Base-by-base conservation (phyloP, 2,113 vertebrate species). In the Chaenocephalus aceratus region DNA sequence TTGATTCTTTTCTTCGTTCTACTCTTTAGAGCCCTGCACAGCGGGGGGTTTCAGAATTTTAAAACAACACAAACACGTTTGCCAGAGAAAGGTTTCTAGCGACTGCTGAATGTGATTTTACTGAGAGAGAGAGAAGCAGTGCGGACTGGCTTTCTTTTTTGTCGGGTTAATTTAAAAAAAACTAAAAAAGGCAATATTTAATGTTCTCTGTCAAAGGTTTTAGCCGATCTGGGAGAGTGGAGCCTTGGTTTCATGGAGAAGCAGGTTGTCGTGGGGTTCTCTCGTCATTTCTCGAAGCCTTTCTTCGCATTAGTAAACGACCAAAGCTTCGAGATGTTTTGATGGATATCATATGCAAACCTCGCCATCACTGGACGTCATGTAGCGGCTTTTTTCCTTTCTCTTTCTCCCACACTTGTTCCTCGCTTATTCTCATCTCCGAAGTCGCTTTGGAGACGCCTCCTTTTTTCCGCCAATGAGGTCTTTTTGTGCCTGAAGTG, bases 21-120 rank as follows among this genome's bases (percentile, higher is more conserved):
- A 77, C 88, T 89, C 77, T 89, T 73, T 88, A 67, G 87, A 90
- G n/a, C 87, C 91, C 93, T 92, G 86, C 93, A 88, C 87, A 91
- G 91, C 93, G 92, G 93, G 92, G 89, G 90, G 86, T 89, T 89
- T 93, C 87, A 90, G 89, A n/a, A 92, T 85, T 36, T 6, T 6
- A 36, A 36, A 36, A 36, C 36, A 36, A 36, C 26, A 36, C 4
- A 0, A n/a, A 4, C 6, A 83, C 93, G 92, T 92, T 86, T 92
- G 90, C 87, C 93, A 93, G 92, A 93, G 94, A 92, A 94, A 91
- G 94, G 91, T 86, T 92, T 36, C 36, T 93, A 93, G 93, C 93
- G 95, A 96, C 94, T 95, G 94, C 94, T 96, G 94, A 96, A 96
- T 96, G 95, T 96, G 94, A 95, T 94, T 94, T 94, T 92, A 94